A percentile compares a stretch with the other conserved stretches of the same genome.
Conservation (phyloP, 2,797 vertebrate species). For the Eulemur mongoz region DNA sequence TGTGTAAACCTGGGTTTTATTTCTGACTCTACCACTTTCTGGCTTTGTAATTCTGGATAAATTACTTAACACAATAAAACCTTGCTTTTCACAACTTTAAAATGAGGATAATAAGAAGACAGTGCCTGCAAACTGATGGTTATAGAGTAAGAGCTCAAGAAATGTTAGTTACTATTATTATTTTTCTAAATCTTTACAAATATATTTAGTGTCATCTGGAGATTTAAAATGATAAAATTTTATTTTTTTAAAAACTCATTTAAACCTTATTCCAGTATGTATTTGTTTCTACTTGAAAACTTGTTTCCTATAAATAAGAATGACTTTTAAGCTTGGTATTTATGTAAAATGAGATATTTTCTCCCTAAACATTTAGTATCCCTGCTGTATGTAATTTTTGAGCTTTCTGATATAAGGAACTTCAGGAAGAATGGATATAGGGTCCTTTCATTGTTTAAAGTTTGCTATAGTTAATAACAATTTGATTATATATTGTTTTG, state of each 20-base stretch:
- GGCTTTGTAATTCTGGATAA: neutral
- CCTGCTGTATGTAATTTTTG: neutral
- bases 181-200: conserved; percentile 1
- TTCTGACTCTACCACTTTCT: neutral
- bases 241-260: neutral
- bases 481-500: neutral
- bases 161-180: neutral
- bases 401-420: neutral
- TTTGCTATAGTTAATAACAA: neutral
- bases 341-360: neutral
- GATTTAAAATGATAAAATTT: conserved; percentile 6
- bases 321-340: neutral
- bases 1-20: neutral
- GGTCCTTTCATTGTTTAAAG: neutral
- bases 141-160: neutral
- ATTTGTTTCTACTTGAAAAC: neutral
- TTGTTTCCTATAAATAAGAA: neutral
- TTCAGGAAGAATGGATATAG: neutral
- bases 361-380: neutral
- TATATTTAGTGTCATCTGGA: neutral
- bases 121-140: neutral
- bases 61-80: neutral
- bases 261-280: neutral
- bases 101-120: neutral
- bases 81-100: neutral